These are phyloP conservation scores for Eclectus roratus DNA, from an alignment of 2,113 vertebrate species.

Conservation along the genomic window DNA sequence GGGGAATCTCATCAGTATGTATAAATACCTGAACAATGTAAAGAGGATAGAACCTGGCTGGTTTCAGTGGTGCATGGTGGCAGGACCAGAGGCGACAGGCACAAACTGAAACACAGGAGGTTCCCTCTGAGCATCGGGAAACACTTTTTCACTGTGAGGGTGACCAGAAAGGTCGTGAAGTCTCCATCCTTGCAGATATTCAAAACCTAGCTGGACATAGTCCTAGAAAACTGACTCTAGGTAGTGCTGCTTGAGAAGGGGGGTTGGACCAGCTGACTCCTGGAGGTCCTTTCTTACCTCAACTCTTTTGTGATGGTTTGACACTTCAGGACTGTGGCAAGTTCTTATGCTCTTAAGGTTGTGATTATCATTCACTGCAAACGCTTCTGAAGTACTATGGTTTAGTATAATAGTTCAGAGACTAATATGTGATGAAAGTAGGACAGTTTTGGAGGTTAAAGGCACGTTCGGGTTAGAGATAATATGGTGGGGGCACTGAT, in stretches of 20 bases:
- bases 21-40: fast-evolving
- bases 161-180: not conserved
- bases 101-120: not conserved
- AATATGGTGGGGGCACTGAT: not conserved
- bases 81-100: not conserved
- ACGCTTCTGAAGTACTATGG: not conserved
- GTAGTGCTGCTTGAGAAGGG: not conserved
- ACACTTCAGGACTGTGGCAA: fast-evolving
- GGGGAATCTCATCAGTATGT: not conserved
- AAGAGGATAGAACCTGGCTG: not conserved
- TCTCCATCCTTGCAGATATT: not conserved
- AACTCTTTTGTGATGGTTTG: not conserved
- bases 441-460: not conserved
- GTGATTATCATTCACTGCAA: not conserved
- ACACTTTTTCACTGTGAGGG: not conserved
- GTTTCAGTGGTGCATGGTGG: not conserved
- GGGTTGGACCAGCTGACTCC: not conserved
- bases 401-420: not conserved
- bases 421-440: not conserved
- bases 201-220: not conserved
- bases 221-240: not conserved
- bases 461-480: not conserved
- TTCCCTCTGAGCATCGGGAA: not conserved
- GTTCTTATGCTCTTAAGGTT: not conserved
- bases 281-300: not conserved